Conservation (phyloP, 2,797 vertebrate species). For the Gouania willdenowi region DNA sequence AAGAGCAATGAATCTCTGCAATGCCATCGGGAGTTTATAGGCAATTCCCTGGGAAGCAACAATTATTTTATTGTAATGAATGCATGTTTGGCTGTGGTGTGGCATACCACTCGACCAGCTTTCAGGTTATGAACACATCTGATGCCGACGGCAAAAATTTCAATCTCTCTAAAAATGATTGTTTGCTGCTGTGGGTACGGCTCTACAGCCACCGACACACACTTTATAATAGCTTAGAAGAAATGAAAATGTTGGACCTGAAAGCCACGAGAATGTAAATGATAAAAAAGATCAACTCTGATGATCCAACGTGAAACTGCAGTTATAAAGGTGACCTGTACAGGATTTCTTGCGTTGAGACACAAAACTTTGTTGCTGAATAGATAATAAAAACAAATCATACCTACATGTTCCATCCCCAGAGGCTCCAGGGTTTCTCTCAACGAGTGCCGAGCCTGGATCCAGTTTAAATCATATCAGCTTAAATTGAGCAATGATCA, state of each 20-base stretch:
- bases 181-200: background rate
- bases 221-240: slow-evolving; percentile 5
- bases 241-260: slow-evolving; percentile 11
- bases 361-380: slow-evolving; percentile 24
- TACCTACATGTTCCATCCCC: slow-evolving; percentile 37
- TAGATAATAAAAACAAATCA: slow-evolving; percentile 9
- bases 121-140: slow-evolving; percentile 44
- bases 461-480: slow-evolving; percentile 60
- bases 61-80: slow-evolving; percentile 50
- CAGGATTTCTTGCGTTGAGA: no score
- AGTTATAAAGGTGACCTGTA: slow-evolving; percentile 26
- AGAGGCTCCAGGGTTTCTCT: slow-evolving; percentile 26
- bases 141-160: slow-evolving; percentile 38
- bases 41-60: slow-evolving; percentile 32
- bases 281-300: slow-evolving; percentile 27
- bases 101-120: slow-evolving; percentile 10
- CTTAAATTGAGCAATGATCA: slow-evolving; percentile 65
- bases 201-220: slow-evolving; percentile 10
- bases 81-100: slow-evolving; percentile 17
- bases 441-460: slow-evolving; percentile 36
- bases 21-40: slow-evolving; percentile 34
- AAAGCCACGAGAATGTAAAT: slow-evolving; percentile 33
- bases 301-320: slow-evolving; percentile 19
- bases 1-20: slow-evolving; percentile 14
- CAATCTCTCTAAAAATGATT: slow-evolving; percentile 26